Conservation (phyloP, 2,113 vertebrate species). For the Oplegnathus fasciatus region DNA sequence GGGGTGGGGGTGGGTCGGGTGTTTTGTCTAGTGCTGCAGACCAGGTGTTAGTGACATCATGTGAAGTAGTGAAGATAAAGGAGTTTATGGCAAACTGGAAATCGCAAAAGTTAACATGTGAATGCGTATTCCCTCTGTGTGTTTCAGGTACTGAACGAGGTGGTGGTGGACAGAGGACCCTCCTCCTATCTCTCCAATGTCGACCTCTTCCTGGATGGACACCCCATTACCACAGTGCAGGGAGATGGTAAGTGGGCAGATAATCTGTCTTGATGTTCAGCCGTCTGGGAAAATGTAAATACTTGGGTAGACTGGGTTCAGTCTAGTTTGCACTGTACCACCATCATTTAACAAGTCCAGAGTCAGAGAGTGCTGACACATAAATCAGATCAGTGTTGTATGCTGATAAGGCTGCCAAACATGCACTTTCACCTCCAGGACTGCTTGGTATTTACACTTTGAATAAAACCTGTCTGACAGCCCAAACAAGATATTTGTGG, state of each 20-base stretch:
- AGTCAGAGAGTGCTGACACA: neutral
- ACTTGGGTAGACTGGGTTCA: neutral
- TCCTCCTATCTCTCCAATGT: constrained; percentile 89
- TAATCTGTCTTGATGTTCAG: neutral
- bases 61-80: neutral
- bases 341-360: neutral
- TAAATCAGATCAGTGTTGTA: neutral
- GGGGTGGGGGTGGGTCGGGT: too few relatives aligned
- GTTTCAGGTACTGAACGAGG: constrained; percentile 86
- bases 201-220: constrained; percentile 87
- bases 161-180: constrained; percentile 88
- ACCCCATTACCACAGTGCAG: constrained; percentile 89
- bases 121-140: neutral
- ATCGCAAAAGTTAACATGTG: neutral
- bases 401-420: too few relatives aligned
- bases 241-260: constrained; percentile 83
- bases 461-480: neutral
- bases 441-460: neutral
- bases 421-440: neutral
- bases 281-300: neutral
- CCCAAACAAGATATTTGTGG: neutral
- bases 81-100: neutral
- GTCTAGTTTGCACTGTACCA: too few relatives aligned
- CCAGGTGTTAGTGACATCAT: neutral
- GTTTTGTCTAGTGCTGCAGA: neutral